A percentile compares a stretch with the other conserved stretches of the same genome.
These are phyloP conservation scores for Dasypolia templi DNA, from an alignment of 2,888 invertebrate species.

Conservation along the genomic window DNA sequence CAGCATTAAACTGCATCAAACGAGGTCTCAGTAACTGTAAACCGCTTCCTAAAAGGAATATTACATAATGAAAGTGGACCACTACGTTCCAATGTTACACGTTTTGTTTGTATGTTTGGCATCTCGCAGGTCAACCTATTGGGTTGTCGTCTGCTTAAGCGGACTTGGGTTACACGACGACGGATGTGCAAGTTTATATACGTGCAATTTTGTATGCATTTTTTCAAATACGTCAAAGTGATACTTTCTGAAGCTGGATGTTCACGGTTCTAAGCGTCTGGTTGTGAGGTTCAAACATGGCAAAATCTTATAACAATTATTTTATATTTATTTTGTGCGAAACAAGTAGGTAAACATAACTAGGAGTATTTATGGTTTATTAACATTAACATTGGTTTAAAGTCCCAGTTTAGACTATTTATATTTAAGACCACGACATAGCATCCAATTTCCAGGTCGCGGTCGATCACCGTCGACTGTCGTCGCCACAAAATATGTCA, in stretches of 20 bases:
- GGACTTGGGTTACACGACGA: not conserved
- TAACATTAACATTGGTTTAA: not conserved
- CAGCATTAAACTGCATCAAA: constrained; percentile 8
- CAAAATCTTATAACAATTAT: too few species aligned
- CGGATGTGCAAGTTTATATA: too few species aligned
- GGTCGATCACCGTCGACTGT: too few species aligned
- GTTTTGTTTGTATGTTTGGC: too few species aligned
- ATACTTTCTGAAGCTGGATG: not conserved
- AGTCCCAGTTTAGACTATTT: not conserved
- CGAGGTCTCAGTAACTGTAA: constrained; percentile 13
- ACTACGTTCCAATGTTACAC: not conserved
- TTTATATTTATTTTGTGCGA: too few species aligned
- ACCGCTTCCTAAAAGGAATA: constrained; percentile 20
- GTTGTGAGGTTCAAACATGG: not conserved
- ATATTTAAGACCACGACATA: not conserved
- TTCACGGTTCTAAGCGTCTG: not conserved
- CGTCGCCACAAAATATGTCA: not conserved
- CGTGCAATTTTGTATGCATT: too few species aligned
- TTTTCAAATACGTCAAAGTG: not conserved
- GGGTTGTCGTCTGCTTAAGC: too few species aligned
- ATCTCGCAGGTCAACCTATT: too few species aligned
- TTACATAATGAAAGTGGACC: constrained; percentile 37
- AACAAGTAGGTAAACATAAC: too few species aligned
- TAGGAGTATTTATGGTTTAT: not conserved
- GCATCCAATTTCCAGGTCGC: not conserved